These are phyloP conservation scores for Arbacia lixula DNA, from an alignment of 53 echinoderm and acorn worm genomes.

Conservation along the genomic window DNA sequence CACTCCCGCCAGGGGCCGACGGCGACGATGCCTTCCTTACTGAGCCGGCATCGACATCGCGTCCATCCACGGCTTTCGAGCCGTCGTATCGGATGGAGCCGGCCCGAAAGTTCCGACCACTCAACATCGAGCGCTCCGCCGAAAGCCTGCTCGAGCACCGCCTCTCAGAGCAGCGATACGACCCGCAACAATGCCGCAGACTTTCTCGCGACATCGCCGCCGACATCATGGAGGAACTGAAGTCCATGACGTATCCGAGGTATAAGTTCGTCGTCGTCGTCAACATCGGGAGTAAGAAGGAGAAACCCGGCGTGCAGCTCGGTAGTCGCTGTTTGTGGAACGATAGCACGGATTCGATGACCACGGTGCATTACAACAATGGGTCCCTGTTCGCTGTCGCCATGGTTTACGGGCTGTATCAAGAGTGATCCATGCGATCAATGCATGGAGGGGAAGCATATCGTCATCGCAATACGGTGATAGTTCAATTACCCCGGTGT, in stretches of 20 bases:
- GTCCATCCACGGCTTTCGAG: slow-evolving; percentile 71
- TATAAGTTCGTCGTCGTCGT: slow-evolving; percentile 86
- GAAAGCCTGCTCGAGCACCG: slow-evolving; percentile 55
- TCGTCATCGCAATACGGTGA: too few species aligned
- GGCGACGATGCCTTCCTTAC: slow-evolving; percentile 51
- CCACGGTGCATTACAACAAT: slow-evolving; percentile 73
- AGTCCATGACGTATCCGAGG: slow-evolving; percentile 63
- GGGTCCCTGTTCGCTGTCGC: slow-evolving; percentile 81
- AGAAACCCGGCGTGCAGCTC: slow-evolving; percentile 79
- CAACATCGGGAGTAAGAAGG: slow-evolving; percentile 80
- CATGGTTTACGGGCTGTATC: slow-evolving; percentile 85
- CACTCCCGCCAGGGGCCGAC: background rate
- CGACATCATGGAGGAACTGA: slow-evolving; percentile 70
- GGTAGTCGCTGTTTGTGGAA: slow-evolving; percentile 93
- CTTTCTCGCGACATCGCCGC: slow-evolving; percentile 75
- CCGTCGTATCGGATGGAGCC: slow-evolving; percentile 84
- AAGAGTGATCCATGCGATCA: slow-evolving; percentile 46
- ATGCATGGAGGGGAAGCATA: background rate
- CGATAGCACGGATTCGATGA: slow-evolving; percentile 74
- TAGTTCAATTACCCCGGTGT: too few species aligned
- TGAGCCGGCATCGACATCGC: slow-evolving; percentile 37
- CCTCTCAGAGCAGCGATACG: slow-evolving; percentile 64
- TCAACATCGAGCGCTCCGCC: slow-evolving; percentile 58
- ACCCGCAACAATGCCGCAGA: slow-evolving; percentile 70
- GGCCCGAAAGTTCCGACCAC: slow-evolving; percentile 61